Conservation (phyloP, 2,888 invertebrate species). For the Lapara coniferarum region DNA sequence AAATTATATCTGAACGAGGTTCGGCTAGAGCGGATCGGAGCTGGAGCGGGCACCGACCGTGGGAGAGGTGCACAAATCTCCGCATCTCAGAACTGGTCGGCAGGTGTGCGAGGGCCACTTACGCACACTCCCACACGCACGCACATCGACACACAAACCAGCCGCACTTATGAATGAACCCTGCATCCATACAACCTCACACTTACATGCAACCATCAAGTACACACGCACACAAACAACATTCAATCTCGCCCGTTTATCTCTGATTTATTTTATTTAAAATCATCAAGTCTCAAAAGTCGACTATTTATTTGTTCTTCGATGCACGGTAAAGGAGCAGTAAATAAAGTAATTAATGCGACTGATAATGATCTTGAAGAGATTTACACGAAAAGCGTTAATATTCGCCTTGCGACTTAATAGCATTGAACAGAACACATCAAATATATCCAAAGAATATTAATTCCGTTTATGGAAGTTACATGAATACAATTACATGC, state of each 20-base stretch:
- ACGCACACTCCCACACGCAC: conserved; percentile 49
- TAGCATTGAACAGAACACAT: not conserved
- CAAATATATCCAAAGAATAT: not conserved
- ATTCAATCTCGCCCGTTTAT: conserved; percentile 77
- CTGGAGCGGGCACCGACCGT: conserved; percentile 79
- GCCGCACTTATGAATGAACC: conserved; percentile 80
- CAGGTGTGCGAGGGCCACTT: conserved; percentile 72
- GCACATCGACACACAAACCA: conserved; percentile 50
- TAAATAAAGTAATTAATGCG: conserved; percentile 78
- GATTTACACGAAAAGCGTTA: conserved; percentile 10
- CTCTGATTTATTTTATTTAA: conserved; percentile 81
- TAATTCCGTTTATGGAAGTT: conserved; percentile 21
- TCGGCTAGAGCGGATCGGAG: conserved; percentile 75
- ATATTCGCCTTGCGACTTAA: not conserved
- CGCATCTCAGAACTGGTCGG: conserved; percentile 83
- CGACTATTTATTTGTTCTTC: conserved; percentile 77
- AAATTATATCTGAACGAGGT: conserved; percentile 73
- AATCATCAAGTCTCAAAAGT: conserved; percentile 73
- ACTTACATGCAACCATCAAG: conserved; percentile 35
- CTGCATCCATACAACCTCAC: conserved; percentile 52
- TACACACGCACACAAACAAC: conserved; percentile 48
- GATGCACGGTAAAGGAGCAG: conserved; percentile 67
- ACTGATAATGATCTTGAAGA: conserved; percentile 63
- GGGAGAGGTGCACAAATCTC: conserved; percentile 83
- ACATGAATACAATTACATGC: no score